Conservation (phyloP, 1,140 invertebrate species). For the Drosophila yakuba region DNA sequence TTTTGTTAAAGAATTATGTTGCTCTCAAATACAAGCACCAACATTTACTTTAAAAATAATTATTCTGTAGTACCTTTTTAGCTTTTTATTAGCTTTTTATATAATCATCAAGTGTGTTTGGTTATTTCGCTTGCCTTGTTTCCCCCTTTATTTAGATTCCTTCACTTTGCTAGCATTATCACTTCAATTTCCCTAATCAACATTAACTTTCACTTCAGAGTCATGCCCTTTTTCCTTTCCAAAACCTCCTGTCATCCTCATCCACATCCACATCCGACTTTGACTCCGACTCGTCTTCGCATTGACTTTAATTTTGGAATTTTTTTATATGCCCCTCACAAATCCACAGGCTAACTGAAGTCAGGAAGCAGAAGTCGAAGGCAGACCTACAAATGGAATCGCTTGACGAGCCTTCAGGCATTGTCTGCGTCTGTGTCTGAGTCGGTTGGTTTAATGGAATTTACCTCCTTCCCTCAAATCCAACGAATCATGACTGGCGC, state of each 20-base stretch:
- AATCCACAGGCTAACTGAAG: constrained; percentile 5
- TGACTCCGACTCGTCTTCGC: constrained; percentile 48
- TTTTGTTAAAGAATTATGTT: neutral
- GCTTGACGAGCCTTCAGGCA: constrained; percentile 63
- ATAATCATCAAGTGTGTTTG: neutral
- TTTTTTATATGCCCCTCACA: constrained; percentile 52
- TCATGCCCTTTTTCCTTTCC: neutral
- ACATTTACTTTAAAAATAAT: too few species aligned
- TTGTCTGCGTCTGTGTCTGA: constrained; percentile 42
- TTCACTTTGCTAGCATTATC: constrained; percentile 35
- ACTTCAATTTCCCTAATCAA: constrained; percentile 68
- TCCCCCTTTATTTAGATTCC: neutral
- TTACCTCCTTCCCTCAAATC: constrained; percentile 26
- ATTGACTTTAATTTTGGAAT: constrained; percentile 74
- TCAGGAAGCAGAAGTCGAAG: constrained; percentile 5
- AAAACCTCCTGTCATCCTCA: constrained; percentile 22
- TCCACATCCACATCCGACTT: constrained; percentile 12
- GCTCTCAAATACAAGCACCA: too few species aligned
- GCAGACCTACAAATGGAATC: constrained; percentile 63
- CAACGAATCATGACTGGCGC: constrained; percentile 38
- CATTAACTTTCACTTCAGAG: constrained; percentile 57
- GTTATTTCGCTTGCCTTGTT: neutral
- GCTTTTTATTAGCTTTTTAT: too few species aligned
- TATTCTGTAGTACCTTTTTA: too few species aligned
- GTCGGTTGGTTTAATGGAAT: constrained; percentile 68